Conservation (phyloP, 37 sponge, comb jelly and placozoan genomes). For the Eunapius fragilis region DNA sequence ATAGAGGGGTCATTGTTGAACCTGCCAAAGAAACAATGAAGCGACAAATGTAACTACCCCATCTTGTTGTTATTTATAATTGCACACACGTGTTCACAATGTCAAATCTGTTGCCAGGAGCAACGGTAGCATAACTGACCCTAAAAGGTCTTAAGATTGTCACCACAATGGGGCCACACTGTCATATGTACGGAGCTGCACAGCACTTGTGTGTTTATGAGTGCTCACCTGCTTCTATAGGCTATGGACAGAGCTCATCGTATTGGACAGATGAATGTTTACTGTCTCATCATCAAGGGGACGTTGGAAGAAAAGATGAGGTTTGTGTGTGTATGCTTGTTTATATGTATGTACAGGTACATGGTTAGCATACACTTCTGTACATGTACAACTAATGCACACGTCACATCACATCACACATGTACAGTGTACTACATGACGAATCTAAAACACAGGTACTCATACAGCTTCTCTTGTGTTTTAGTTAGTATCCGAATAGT, state of each 20-base stretch:
- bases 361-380: too few species aligned
- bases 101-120: constrained; percentile 42
- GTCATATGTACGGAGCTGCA: not conserved
- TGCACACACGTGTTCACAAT: constrained; percentile 71
- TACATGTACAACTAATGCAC: too few species aligned
- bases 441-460: too few species aligned
- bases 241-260: constrained; percentile 99
- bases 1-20: constrained; percentile 96
- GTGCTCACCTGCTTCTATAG: constrained; percentile 20
- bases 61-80: not conserved
- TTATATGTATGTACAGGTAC: too few species aligned
- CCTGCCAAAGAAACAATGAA: constrained; percentile 37
- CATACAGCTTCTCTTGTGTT: too few species aligned
- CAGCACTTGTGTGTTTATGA: too few species aligned
- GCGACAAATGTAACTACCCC: not conserved
- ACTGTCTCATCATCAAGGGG: constrained; percentile 91
- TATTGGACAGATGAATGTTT: constrained; percentile 99
- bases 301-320: constrained; percentile 97
- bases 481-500: too few species aligned
- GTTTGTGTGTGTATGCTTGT: constrained; percentile 14
- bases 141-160: too few species aligned
- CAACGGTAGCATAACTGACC: constrained; percentile 80
- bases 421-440: too few species aligned
- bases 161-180: not conserved
- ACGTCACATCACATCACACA: too few species aligned